Evolutionary conservation across 2,888 invertebrate genomes (phyloP).

Genomic region (Camponotus fellah): DNA sequence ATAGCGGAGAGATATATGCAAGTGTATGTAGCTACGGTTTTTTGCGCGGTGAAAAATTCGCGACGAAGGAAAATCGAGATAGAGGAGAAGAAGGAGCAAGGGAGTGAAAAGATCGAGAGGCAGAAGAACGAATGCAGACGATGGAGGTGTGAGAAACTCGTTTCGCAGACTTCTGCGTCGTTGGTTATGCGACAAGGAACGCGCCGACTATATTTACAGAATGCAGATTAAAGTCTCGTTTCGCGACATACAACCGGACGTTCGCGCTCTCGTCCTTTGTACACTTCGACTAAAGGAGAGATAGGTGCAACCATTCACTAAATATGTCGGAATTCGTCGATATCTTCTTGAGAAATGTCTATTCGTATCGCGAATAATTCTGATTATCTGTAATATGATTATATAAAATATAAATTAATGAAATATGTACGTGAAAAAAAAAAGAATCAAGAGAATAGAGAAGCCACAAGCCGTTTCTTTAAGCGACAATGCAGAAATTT

Average conservation of each 20-base stretch:
- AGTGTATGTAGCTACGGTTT: not conserved
- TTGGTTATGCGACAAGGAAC: constrained; percentile 28
- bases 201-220: constrained; percentile 6
- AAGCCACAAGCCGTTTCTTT: constrained; percentile 2
- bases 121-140: not conserved
- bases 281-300: not conserved
- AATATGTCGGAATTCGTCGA: constrained; percentile 17
- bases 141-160: constrained; percentile 14
- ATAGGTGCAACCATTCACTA: constrained; percentile 9
- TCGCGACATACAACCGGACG: constrained; percentile 14
- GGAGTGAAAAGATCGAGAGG: not conserved
- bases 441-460: not conserved
- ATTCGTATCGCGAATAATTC: not conserved
- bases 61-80: not conserved
- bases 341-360: not conserved
- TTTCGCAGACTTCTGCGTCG: constrained; percentile 21
- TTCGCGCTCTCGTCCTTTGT: not conserved
- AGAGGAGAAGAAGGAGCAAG: not conserved
- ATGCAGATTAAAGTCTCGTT: constrained; percentile 38
- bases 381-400: not conserved
- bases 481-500: not conserved
- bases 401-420: not conserved
- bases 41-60: not conserved
- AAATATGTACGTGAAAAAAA: not conserved
- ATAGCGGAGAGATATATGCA: not conserved